These are phyloP conservation scores for Cremastinae sp. DNA, from an alignment of 2,888 invertebrate genomes.

Conservation along the genomic window DNA sequence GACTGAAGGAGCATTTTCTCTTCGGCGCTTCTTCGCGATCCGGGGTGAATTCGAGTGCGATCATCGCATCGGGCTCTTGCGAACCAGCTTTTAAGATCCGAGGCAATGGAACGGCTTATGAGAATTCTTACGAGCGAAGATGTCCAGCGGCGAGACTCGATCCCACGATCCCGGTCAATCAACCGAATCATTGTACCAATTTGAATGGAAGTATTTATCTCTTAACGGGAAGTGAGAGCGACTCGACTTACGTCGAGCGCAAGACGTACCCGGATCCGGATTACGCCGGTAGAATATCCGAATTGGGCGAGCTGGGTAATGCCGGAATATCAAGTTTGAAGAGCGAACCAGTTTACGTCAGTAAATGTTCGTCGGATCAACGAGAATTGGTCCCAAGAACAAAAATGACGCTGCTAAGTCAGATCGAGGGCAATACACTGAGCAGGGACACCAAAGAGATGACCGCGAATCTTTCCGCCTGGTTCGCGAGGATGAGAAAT, in stretches of 20 bases:
- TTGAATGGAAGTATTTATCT: constrained; percentile 39
- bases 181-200: constrained; percentile 29
- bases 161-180: constrained; percentile 45
- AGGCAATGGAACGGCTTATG: constrained; percentile 25
- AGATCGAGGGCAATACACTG: constrained; percentile 70
- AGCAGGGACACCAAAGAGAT: constrained; percentile 68
- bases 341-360: constrained; percentile 64
- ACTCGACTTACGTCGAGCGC: constrained; percentile 41
- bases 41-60: not conserved
- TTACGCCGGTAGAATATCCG: constrained; percentile 48
- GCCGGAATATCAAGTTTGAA: constrained; percentile 32
- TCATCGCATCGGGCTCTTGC: constrained; percentile 11
- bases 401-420: constrained; percentile 73
- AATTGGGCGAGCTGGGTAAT: constrained; percentile 45
- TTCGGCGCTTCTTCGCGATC: constrained; percentile 45
- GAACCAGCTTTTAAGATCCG: constrained; percentile 58
- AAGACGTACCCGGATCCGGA: constrained; percentile 49
- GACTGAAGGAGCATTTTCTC: constrained; percentile 61
- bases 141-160: constrained; percentile 58
- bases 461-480: constrained; percentile 74
- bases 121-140: constrained; percentile 58
- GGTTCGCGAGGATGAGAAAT: constrained; percentile 76
- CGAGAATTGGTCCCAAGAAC: constrained; percentile 61
- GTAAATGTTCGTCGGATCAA: constrained; percentile 64
- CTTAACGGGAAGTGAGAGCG: constrained; percentile 35